Base-by-base conservation (phyloP, 2,113 vertebrate genomes). In the Cryptotis parvus region DNA sequence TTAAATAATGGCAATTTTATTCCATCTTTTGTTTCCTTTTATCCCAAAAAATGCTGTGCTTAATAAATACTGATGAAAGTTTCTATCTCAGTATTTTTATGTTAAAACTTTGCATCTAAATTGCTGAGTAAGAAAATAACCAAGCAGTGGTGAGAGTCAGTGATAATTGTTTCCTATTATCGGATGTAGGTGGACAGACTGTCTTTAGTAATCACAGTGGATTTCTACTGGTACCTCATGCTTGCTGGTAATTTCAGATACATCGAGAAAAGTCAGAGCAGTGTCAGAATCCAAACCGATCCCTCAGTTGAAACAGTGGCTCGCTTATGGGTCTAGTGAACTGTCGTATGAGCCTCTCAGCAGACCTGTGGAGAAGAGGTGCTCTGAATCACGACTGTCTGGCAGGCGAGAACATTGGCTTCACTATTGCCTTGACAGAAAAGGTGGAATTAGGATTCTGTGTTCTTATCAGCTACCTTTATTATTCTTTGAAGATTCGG, bases 131-230 rank as follows among this genome's bases (percentile, higher is more conserved):
- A 9, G 70, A 65, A 91, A 65, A 68, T 80, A n/a, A 68, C 80
- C 33, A 92, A 87, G 18, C 91, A 73, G 73, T 78, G 52, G 49
- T 65, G 84, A 73, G 58, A 37, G 26, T 29, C 91, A 91, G n/a
- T 41, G 82, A 79, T 49, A 5, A 66, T 92, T 61, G 16, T 90
- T 85, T 94, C 41, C 78, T 78, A 92, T 31, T 91, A n/a, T 87
- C 52, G 4, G 14, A 2, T 9, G 84, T 31, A 84, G 31, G 66
- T 37, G 76, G 20, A 18, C 18, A 58, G 55, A 20, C 55, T 58
- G 18, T 69, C 76, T 41, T 91, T 91, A 65, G 26, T 89, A 74
- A 89, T 84, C 18, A 72, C 69, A 92, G 12, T 72, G 70, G 29
- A 55, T 91, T 94, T 94, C 79, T 87, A 69, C 74, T 80, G 66